A percentile compares a stretch with the other conserved stretches of the same genome.
Conservation (phyloP, 1,140 invertebrate species). For the Steinernema khuongi region DNA sequence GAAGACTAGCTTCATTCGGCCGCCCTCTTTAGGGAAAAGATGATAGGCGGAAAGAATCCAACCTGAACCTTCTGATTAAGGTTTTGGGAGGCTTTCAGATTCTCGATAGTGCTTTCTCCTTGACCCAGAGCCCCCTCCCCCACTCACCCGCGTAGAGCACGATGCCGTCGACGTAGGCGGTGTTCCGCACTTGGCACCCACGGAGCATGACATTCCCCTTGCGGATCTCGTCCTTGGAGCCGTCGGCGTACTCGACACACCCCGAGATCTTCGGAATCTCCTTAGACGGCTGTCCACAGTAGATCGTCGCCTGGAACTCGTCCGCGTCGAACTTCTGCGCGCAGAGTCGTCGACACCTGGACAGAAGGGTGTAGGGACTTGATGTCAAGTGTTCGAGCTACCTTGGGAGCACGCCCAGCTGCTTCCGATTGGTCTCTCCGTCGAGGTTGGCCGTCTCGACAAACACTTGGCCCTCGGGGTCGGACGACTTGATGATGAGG, state of each 20-base stretch:
- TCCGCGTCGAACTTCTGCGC: constrained; percentile 61
- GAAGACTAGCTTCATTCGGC: too few species aligned
- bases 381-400: neutral
- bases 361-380: constrained; percentile 18
- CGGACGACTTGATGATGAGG: constrained; percentile 72
- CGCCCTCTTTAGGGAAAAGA: too few species aligned
- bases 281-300: constrained; percentile 85
- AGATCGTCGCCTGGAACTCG: constrained; percentile 72
- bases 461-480: constrained; percentile 59
- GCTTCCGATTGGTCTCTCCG: constrained; percentile 63
- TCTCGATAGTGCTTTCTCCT: too few species aligned
- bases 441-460: constrained; percentile 63
- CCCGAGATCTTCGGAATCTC: constrained; percentile 92
- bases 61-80: too few species aligned
- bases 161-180: constrained; percentile 85
- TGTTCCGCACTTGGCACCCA: constrained; percentile 88
- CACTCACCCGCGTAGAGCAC: constrained; percentile 82
- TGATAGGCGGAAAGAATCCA: neutral
- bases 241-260: constrained; percentile 74
- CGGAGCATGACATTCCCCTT: constrained; percentile 87
- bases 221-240: constrained; percentile 73
- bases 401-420: constrained; percentile 67
- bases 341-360: constrained; percentile 70
- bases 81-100: too few species aligned
- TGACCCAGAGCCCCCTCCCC: too few species aligned